Evolutionary conservation across 2,113 vertebrate genomes (phyloP), one percentile per base, ranked within the genome.

Genomic region (Cyprinodon tularosa): DNA sequence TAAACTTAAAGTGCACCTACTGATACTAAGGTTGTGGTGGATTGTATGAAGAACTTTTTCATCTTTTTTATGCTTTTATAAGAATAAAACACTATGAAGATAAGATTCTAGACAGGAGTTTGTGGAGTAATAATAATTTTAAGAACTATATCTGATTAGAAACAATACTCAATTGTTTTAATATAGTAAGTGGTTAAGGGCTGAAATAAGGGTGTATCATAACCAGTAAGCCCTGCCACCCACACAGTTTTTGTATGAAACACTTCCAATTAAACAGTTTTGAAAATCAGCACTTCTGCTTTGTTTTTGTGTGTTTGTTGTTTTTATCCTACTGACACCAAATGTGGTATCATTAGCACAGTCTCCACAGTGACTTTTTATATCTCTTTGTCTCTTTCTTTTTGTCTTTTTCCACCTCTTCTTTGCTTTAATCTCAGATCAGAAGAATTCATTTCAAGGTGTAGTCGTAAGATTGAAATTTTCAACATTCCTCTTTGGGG

Each of bases 211-310:
- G 65, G 42, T 50, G 57, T 69, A 82, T 81, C 69, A 86, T 10
- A 86, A 71, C 48, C n/a, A 68, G 74, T 29, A 50, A 75, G 78
- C 57, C 57, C 67, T 69, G 12, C 65, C 79, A 13, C 83, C 86
- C 78, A 81, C 84, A 57, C 63, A 64, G 68, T 85, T 78, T 76
- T 81, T 84, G 70, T 80, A 85, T 72, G 68, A 68, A 68, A 68
- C 79, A 71, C 72, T 75, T 80, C 92, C 86, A 92, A 91, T 93
- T 92, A 91, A 85, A 72, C 66, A 84, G 81, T 84, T 88, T 90
- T 89, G 81, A 88, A 89, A 85, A 90, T 87, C 71, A 59, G 69
- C 42, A 83, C 76, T 78, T 77, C 38, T 45, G 69, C 71, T 82
- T 85, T 89, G 72, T 86, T 66, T 86, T 82, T 68, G 65, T 67